Base-by-base conservation (phyloP, 2,888 invertebrate genomes). In the Amblyteles armatorius region DNA sequence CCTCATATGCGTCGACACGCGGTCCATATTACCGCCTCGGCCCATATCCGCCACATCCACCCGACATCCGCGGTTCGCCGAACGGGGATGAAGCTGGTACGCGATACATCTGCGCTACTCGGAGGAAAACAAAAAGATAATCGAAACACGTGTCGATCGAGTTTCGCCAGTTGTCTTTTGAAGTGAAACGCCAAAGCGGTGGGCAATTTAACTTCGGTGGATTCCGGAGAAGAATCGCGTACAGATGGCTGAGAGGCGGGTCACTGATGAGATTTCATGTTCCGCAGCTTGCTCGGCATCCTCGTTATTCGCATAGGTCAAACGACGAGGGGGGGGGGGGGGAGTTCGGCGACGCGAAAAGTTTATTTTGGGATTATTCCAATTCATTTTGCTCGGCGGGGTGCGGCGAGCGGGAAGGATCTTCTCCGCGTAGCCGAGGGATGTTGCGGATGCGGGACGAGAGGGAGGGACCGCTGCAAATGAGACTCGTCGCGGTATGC, bases 361-460 rank as follows among this genome's bases (percentile, higher is more conserved):
- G 86, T 84, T 79, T 86, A 84, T 84, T 84, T 86, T 82, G 67
- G 77, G 86, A 76, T 84, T 82, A 80, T 80, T 82, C 76, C 79
- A 77, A 84, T 82, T 84, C 79, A 82, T 84, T 84, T 84, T 80
- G 73, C 68, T 69, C 69, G 79, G 52, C 57, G 36, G 26, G 48
- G 16, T 13, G 67, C 13, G 36, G 87, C 88, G 87, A 86, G 87
- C 90, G 90, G 89, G 90, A 90, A 90, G 89, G 89, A 88, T 87
- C 84, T 19, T 50, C n/a, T 63, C 0, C 13, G 19, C 16, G 60
- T 0, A 29, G 22, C 55, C 9, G 22, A 26, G 60, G 63, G 74
- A 73, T 60, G 73, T 26, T 44, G 48, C 60, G 55, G 33, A 50
- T 87, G 85, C 74, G 88, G 88, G 87, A 89, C 89, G 90, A 79